A percentile compares a stretch with the other conserved stretches of the same genome.
Evolutionary conservation across 2,888 invertebrate genomes (phyloP).

Genomic region (Luperina nickerlii): DNA sequence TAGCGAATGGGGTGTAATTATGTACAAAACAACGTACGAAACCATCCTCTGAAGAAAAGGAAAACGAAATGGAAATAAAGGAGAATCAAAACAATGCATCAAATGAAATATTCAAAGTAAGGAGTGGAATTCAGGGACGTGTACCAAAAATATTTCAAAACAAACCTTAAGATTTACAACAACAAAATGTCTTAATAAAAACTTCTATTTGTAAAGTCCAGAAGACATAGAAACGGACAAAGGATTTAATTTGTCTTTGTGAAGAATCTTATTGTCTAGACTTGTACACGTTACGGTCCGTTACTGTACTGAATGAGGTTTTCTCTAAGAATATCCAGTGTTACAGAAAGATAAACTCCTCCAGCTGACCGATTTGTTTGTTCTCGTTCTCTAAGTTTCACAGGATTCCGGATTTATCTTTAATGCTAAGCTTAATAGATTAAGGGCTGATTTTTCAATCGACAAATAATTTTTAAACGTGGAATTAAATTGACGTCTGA

Average conservation of each 20-base stretch:
- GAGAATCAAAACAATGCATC: background rate
- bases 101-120: background rate
- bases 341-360: slow-evolving; percentile 60
- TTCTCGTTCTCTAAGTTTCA: slow-evolving; percentile 36
- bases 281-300: slow-evolving; percentile 62
- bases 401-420: slow-evolving; percentile 49
- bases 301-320: slow-evolving; percentile 63
- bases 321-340: slow-evolving; percentile 56
- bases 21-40: background rate
- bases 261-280: slow-evolving; percentile 67
- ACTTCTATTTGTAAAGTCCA: slow-evolving; percentile 53
- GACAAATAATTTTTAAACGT: too few species aligned
- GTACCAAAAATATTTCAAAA: slow-evolving; percentile 15
- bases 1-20: background rate
- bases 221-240: slow-evolving; percentile 62
- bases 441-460: slow-evolving; percentile 1
- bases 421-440: slow-evolving; percentile 44
- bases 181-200: slow-evolving; percentile 47
- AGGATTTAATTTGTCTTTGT: slow-evolving; percentile 67
- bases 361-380: slow-evolving; percentile 57
- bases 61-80: background rate
- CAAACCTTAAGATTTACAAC: slow-evolving; percentile 24
- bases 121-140: background rate
- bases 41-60: background rate
- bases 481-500: too few species aligned